Base-by-base conservation (phyloP, 2,797 vertebrate species). In the Notoglanidium macrostoma region DNA sequence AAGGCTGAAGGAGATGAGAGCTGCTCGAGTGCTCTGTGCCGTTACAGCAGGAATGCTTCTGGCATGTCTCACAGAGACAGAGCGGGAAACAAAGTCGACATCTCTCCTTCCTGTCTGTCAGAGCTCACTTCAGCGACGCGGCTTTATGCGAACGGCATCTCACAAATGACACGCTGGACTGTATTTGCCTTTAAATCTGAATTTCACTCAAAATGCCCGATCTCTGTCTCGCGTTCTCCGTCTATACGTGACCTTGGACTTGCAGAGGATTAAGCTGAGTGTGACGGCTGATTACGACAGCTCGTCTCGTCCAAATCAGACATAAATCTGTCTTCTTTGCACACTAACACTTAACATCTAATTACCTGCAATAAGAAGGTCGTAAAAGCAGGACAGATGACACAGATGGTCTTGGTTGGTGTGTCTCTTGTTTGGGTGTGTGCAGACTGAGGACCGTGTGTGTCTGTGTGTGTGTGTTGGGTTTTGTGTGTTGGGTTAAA, bases 31-130 rank as follows among this genome's bases (percentile, higher is more conserved):
- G 92, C 91, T 91, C 89, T 89, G 86, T 67, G 87, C 88, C 70
- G 81, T 86, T 88, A 68, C 90, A 86, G 88, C 65, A 89, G 89
- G 91, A 92, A 89, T 55, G 88, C 87, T 84, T 91, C 90, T 88
- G 93, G 84, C 93, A 90, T 91, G 90, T 92, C 88, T 94, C 78
- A 89, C 72, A 88, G 85, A 85, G 91, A 88, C 81, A 86, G 90
- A 89, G 89, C 92, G 92, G 92, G 92, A 91, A 92, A 86, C 83
- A 12, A 63, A 85, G 26, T 82, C 83, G 86, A 89, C 87, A 32
- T 91, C 87, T 83, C 86, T 87, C 92, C 89, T 89, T 89, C 89
- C 89, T 90, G 92, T 89, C 92, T 85, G 85, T 94, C 91, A 90
- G 46, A 59, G 44, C 65, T 59, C 83, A 77, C 61, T 40, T 68